phyloP scores from a whole-genome alignment of 2,888 invertebrate genomes.

The Apodemia hepburni region DNA sequence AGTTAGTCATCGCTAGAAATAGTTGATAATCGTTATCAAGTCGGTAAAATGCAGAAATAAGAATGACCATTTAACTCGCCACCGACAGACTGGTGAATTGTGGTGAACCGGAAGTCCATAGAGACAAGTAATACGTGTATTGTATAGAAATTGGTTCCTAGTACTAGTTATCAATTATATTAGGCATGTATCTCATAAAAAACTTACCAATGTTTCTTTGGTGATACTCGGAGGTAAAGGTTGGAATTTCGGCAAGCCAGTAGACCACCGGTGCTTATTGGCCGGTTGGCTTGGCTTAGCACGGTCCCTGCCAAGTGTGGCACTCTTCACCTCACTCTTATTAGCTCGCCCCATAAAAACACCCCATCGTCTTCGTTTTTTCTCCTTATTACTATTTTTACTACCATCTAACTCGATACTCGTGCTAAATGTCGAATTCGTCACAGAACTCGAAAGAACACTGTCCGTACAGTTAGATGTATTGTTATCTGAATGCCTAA shows the following conservation, averaged over 20 bases:
- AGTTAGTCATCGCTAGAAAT: too few relatives aligned
- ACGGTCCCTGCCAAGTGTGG: constrained; percentile 84
- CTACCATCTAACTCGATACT: constrained; percentile 49
- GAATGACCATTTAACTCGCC: too few relatives aligned
- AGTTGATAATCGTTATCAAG: too few relatives aligned
- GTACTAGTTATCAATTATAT: too few relatives aligned
- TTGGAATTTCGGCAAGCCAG: constrained; percentile 84
- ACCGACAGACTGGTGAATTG: too few relatives aligned
- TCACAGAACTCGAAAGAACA: constrained; percentile 48
- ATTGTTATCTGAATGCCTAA: constrained; percentile 36
- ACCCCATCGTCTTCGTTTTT: constrained; percentile 84
- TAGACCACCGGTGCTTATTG: constrained; percentile 82
- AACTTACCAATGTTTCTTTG: constrained; percentile 88
- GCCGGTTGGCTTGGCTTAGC: constrained; percentile 69
- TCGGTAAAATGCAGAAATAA: too few relatives aligned
- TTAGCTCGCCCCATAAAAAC: constrained; percentile 83
- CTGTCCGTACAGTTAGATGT: constrained; percentile 44
- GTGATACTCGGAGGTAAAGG: constrained; percentile 88
- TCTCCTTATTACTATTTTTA: constrained; percentile 73
- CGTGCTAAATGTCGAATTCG: constrained; percentile 54
- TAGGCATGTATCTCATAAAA: not conserved
- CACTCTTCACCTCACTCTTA: constrained; percentile 82
- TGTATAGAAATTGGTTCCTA: too few relatives aligned
- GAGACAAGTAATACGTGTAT: too few relatives aligned
- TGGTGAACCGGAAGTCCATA: too few relatives aligned